Percentiles rank a stretch among this genome's conserved stretches.
Evolutionary conservation across 1,140 invertebrate species (phyloP).

Genomic region (Neodiprion lecontei): DNA sequence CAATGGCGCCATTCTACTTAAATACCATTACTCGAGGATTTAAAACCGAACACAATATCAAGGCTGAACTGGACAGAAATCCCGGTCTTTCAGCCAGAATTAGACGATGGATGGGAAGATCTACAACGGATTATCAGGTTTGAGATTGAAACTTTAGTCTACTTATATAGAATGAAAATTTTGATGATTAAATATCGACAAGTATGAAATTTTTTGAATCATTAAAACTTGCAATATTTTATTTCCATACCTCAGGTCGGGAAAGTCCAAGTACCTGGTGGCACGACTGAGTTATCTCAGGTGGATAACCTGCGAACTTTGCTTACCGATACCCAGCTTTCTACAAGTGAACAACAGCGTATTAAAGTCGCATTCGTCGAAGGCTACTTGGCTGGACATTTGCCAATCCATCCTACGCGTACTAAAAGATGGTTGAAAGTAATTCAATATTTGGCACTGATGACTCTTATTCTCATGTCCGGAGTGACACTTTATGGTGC

Average conservation of each 20-base stretch:
- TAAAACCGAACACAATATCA: slow-evolving; percentile 76
- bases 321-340: slow-evolving; percentile 47
- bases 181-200: slow-evolving; percentile 22
- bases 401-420: slow-evolving; percentile 66
- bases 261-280: slow-evolving; percentile 21
- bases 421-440: slow-evolving; percentile 75
- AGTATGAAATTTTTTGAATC: slow-evolving; percentile 11
- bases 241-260: slow-evolving; percentile 21
- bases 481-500: slow-evolving; percentile 75
- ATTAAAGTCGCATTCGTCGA: slow-evolving; percentile 90
- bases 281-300: slow-evolving; percentile 28
- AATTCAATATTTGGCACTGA: slow-evolving; percentile 72
- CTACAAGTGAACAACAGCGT: slow-evolving; percentile 69
- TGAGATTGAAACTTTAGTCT: slow-evolving; percentile 5
- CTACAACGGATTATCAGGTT: slow-evolving; percentile 12
- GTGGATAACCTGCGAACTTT: slow-evolving; percentile 39
- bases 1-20: slow-evolving; percentile 13
- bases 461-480: slow-evolving; percentile 78
- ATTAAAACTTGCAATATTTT: background rate
- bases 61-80: slow-evolving; percentile 73
- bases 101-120: slow-evolving; percentile 42
- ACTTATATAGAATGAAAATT: background rate
- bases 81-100: slow-evolving; percentile 65
- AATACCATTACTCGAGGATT: slow-evolving; percentile 64
- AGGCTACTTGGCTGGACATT: slow-evolving; percentile 79